Evolutionary conservation across 2,797 vertebrate genomes (phyloP).

Genomic region (Atherinosoma microstoma): DNA sequence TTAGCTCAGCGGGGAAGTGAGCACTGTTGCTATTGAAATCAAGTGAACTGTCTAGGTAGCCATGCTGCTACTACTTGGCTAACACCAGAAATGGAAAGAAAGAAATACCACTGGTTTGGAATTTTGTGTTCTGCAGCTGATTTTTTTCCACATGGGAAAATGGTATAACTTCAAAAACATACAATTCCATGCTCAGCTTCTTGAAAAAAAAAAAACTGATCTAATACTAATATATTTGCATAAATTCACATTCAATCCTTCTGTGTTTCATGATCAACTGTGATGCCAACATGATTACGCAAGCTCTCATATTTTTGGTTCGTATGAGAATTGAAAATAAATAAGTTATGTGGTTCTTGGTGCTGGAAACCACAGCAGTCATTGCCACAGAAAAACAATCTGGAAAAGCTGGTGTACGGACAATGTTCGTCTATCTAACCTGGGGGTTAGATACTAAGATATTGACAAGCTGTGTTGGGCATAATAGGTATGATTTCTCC

Average conservation of each 20-base stretch:
- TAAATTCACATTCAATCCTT: neutral
- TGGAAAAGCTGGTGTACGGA: neutral
- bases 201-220: neutral
- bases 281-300: neutral
- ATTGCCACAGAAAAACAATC: slow-evolving; percentile 9
- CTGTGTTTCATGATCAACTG: neutral
- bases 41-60: slow-evolving; percentile 27
- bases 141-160: neutral
- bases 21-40: slow-evolving; percentile 52
- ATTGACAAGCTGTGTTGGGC: neutral
- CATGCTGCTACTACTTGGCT: slow-evolving; percentile 1
- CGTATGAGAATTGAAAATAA: neutral
- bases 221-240: slow-evolving; percentile 1
- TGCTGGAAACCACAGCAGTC: neutral
- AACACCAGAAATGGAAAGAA: neutral
- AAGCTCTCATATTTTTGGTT: neutral
- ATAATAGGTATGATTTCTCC: neutral
- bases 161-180: neutral
- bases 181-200: neutral
- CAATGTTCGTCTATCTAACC: slow-evolving; percentile 5
- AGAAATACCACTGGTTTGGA: neutral
- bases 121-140: neutral
- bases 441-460: neutral
- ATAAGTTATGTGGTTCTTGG: neutral
- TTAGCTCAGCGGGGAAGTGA: slow-evolving; percentile 43